phyloP scores from a whole-genome alignment of 1,140 invertebrate genomes.

The Acyrthosiphon pisum region DNA sequence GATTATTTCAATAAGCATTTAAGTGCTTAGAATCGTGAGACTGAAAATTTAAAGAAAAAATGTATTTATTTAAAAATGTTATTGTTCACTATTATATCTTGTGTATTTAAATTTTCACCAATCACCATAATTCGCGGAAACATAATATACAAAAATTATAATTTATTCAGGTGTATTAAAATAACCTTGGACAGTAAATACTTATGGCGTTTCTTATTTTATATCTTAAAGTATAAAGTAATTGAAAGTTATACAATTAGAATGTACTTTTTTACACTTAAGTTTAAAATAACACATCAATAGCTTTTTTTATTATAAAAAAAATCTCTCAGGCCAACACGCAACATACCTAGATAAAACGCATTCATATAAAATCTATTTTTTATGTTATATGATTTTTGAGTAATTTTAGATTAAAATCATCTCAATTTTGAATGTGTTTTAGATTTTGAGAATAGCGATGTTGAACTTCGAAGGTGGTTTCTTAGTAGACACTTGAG shows the following conservation, averaged over 20 bases:
- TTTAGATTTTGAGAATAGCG: no score
- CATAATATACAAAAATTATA: no score
- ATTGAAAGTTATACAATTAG: neutral
- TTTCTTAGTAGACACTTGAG: neutral
- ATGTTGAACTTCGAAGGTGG: no score
- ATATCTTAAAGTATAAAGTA: neutral
- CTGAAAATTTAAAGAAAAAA: neutral
- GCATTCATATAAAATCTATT: no score
- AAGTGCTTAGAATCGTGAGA: neutral
- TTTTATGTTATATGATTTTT: no score
- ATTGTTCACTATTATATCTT: neutral
- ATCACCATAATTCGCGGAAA: neutral
- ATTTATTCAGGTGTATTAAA: no score
- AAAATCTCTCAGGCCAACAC: no score
- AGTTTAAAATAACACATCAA: neutral
- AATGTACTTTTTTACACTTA: neutral
- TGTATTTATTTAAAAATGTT: neutral
- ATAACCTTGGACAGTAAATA: no score
- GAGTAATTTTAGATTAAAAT: no score
- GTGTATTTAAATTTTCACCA: neutral
- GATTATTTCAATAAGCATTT: neutral
- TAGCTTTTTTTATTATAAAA: neutral
- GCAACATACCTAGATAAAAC: no score
- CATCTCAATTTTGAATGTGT: no score
- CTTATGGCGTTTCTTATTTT: no score